Percentiles rank a stretch among this genome's conserved stretches.
Conservation (phyloP, 2,113 vertebrate species). For the Geococcyx californianus region DNA sequence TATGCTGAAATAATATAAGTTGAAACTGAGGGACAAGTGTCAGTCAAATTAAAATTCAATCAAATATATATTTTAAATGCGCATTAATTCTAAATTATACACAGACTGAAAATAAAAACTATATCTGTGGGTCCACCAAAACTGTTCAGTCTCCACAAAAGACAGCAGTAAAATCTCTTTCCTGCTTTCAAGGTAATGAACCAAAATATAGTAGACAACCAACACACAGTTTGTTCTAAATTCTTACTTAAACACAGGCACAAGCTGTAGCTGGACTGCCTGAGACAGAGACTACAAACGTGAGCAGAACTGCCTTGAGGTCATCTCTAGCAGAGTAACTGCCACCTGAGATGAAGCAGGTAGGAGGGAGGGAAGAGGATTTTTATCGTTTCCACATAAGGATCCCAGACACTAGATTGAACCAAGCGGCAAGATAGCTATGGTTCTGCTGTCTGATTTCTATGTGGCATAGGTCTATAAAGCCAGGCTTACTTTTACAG, state of each 20-base stretch:
- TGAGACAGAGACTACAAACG: not conserved
- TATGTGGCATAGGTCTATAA: not conserved
- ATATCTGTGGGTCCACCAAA: not conserved
- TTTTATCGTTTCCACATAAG: not conserved
- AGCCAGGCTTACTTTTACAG: not conserved
- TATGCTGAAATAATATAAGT: not conserved
- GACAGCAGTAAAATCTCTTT: not conserved
- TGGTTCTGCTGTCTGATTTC: not conserved
- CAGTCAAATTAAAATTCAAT: not conserved
- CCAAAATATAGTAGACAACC: not conserved
- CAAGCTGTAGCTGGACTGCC: not conserved
- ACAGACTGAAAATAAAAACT: not conserved
- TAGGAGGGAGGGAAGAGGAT: not conserved
- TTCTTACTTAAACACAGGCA: not conserved
- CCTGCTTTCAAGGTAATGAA: not conserved
- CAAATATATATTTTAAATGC: not conserved
- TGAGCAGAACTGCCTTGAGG: not conserved
- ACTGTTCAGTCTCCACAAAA: not conserved
- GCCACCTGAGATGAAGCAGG: not conserved
- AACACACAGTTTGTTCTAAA: not conserved
- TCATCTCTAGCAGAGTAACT: not conserved
- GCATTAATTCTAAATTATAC: not conserved
- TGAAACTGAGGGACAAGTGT: not conserved
- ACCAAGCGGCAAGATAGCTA: not conserved
- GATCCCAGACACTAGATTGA: not conserved